Conservation (phyloP, 2,113 vertebrate genomes). For the Oryzias woworae region DNA sequence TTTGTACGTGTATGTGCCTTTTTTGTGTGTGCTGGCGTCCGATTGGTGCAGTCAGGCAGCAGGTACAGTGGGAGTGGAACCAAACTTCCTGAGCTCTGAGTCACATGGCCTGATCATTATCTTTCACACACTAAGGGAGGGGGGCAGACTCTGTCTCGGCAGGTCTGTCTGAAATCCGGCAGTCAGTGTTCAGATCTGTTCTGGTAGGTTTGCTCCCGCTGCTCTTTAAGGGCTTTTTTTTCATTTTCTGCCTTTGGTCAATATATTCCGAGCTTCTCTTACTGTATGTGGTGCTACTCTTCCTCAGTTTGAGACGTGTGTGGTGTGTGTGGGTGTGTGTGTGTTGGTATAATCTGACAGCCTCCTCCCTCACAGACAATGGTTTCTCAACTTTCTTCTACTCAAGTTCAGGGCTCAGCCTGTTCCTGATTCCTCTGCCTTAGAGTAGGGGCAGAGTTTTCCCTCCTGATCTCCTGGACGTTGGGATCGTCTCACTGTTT, state of each 20-base stretch:
- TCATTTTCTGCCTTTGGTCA: no score
- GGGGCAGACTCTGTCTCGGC: no score
- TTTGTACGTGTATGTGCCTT: neutral
- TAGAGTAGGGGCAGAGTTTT: neutral
- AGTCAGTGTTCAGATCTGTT: no score
- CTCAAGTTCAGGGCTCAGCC: no score
- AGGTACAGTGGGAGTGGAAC: conserved; percentile 68
- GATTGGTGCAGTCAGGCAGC: conserved; percentile 47
- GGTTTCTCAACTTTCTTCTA: no score
- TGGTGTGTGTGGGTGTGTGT: neutral
- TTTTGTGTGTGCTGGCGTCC: conserved; percentile 14
- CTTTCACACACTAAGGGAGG: conserved; percentile 28
- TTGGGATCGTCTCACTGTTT: conserved; percentile 5
- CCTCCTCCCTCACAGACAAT: no score
- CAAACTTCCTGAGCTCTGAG: conserved; percentile 74
- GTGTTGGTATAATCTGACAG: neutral
- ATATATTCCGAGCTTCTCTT: no score
- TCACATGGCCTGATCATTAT: conserved; percentile 71
- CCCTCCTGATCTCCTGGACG: neutral
- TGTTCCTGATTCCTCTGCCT: no score
- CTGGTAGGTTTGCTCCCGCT: no score
- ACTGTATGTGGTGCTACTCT: conserved; percentile 16
- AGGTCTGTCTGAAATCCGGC: no score
- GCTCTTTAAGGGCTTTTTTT: no score
- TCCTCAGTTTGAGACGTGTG: conserved; percentile 14